These are phyloP conservation scores for Heliconius congener DNA, from an alignment of 1,140 invertebrate species.

Conservation along the genomic window DNA sequence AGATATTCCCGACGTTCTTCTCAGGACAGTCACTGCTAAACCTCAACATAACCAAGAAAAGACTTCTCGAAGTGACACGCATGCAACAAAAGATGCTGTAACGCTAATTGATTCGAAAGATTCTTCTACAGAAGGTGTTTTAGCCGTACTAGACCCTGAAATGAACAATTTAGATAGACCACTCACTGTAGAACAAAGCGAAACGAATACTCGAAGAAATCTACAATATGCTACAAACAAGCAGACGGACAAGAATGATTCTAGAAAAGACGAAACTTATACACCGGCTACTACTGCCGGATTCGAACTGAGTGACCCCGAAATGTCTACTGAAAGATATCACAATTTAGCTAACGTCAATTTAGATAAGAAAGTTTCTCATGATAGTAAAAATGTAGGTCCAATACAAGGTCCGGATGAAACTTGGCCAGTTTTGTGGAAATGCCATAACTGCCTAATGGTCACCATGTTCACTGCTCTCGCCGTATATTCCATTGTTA, in stretches of 20 bases:
- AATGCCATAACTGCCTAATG: conserved; percentile 92
- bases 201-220: conserved; percentile 79
- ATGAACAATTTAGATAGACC: conserved; percentile 81
- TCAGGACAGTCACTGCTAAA: conserved; percentile 86
- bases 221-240: conserved; percentile 77
- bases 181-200: conserved; percentile 75
- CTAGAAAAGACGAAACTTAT: conserved; percentile 59
- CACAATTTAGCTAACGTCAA: conserved; percentile 79
- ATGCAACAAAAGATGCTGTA: conserved; percentile 70
- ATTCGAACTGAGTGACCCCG: conserved; percentile 74
- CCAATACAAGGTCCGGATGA: conserved; percentile 71
- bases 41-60: conserved; percentile 76
- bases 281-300: conserved; percentile 72
- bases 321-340: conserved; percentile 78
- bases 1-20: conserved; percentile 87
- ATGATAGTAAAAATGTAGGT: conserved; percentile 66
- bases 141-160: conserved; percentile 78
- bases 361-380: conserved; percentile 74
- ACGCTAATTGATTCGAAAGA: conserved; percentile 71
- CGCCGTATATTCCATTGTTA: conserved; percentile 90
- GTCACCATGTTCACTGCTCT: conserved; percentile 91
- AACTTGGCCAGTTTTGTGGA: conserved; percentile 92
- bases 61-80: conserved; percentile 70
- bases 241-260: conserved; percentile 62
- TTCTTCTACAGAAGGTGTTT: conserved; percentile 73